Evolutionary conservation across 2,888 invertebrate species (phyloP).

Genomic region (Osmoderma eremita): DNA sequence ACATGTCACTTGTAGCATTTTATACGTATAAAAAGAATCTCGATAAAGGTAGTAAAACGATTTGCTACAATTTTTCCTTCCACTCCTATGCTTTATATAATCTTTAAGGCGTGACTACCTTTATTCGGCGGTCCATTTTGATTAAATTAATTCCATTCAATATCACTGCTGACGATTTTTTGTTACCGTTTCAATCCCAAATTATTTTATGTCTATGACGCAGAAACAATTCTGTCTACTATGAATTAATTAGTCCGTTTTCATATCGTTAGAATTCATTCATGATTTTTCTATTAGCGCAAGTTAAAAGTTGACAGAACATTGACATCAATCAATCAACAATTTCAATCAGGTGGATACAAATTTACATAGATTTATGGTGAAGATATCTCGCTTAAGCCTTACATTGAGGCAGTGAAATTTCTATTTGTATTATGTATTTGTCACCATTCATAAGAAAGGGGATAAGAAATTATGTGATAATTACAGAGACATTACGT

Average conservation of each 20-base stretch:
- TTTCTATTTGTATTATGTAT: too few relatives aligned
- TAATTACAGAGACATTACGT: too few relatives aligned
- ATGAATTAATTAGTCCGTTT: neutral
- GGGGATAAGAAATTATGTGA: too few relatives aligned
- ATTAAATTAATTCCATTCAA: constrained; percentile 1
- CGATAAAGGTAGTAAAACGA: neutral
- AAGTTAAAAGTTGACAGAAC: neutral
- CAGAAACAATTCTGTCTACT: neutral
- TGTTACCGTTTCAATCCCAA: neutral
- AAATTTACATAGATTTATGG: too few relatives aligned
- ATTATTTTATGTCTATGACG: neutral
- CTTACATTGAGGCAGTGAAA: too few relatives aligned
- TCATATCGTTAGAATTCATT: neutral
- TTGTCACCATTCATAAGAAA: too few relatives aligned
- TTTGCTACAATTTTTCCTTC: neutral
- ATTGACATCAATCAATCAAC: neutral
- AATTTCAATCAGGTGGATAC: neutral
- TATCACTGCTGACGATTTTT: constrained; percentile 2
- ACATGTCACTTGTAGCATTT: too few relatives aligned
- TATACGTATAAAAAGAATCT: neutral
- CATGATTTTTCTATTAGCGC: neutral
- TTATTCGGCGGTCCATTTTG: neutral
- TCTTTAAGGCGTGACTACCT: neutral
- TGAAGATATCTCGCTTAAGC: too few relatives aligned
- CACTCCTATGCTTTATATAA: neutral